Percentiles rank a stretch among this genome's conserved stretches.
phyloP scores from a whole-genome alignment of 2,888 invertebrate genomes.

The Danaus chrysippus region DNA sequence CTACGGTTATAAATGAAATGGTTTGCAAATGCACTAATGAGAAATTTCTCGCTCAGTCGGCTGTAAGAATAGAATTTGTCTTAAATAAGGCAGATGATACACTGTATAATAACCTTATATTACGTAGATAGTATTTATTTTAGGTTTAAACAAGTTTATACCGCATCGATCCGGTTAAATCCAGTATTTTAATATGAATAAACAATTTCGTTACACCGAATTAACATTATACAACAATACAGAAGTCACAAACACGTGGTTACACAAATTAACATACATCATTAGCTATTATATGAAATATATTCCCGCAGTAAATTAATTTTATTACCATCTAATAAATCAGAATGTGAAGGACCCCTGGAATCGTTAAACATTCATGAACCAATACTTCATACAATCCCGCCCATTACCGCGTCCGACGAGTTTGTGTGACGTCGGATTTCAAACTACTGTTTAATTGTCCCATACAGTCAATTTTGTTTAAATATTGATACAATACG shows the following conservation, averaged over 20 bases:
- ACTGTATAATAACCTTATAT: background rate
- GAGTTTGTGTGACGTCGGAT: conserved; percentile 37
- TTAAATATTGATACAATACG: background rate
- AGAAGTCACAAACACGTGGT: background rate
- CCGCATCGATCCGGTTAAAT: too few species aligned
- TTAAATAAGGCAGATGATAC: background rate
- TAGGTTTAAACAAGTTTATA: background rate
- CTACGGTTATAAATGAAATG: conserved; percentile 19
- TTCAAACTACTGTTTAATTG: conserved; percentile 38
- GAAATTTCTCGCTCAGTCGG: conserved; percentile 35
- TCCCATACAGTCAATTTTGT: conserved; percentile 3
- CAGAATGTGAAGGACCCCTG: conserved; percentile 37
- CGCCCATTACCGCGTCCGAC: conserved; percentile 33
- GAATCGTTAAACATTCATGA: conserved; percentile 40
- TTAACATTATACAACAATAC: too few species aligned
- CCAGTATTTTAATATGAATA: too few species aligned
- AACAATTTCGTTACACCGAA: too few species aligned
- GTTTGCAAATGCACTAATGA: conserved; percentile 30
- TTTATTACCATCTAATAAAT: conserved; percentile 42
- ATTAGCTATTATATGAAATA: conserved; percentile 2
- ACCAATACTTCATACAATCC: conserved; percentile 32
- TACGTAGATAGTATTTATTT: background rate
- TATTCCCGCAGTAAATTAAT: conserved; percentile 40
- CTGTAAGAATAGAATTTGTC: background rate
- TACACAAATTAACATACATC: background rate